Evolutionary conservation across 2,113 vertebrate species (phyloP).

Genomic region (Callipepla californica): DNA sequence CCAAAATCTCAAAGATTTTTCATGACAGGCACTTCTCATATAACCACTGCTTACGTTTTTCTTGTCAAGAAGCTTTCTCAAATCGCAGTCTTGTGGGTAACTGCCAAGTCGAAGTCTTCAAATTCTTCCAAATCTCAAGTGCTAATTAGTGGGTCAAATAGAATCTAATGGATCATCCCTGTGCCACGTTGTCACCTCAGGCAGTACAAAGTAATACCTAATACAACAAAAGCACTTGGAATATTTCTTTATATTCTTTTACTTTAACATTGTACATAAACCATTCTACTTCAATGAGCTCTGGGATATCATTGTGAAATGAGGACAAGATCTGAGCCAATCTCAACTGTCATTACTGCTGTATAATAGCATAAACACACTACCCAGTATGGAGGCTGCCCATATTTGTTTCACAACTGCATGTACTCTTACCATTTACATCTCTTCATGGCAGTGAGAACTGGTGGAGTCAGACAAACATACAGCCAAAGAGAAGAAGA

Average conservation of each 20-base stretch:
- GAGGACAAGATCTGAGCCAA: not conserved
- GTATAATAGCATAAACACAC: not conserved
- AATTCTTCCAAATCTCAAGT: conserved; percentile 10
- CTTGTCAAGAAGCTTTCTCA: conserved; percentile 48
- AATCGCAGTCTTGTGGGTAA: not conserved
- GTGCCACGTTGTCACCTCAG: not conserved
- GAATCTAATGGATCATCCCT: not conserved
- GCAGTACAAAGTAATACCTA: not conserved
- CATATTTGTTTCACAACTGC: not conserved
- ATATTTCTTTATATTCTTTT: not conserved
- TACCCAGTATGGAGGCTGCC: not conserved
- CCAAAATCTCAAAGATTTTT: conserved; percentile 64
- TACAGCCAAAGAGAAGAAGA: not conserved
- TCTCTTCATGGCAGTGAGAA: not conserved
- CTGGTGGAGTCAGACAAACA: not conserved
- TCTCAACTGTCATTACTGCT: not conserved
- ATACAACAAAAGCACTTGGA: not conserved
- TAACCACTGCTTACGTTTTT: conserved; percentile 44
- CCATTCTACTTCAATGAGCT: not conserved
- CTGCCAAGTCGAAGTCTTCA: conserved; percentile 53
- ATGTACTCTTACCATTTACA: not conserved
- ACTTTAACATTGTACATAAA: not conserved
- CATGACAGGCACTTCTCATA: conserved; percentile 45
- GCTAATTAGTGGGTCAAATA: conserved; percentile 2
- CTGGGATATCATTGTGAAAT: not conserved